Evolutionary conservation across 2,797 vertebrate genomes (phyloP).

Genomic region (Miichthys miiuy): DNA sequence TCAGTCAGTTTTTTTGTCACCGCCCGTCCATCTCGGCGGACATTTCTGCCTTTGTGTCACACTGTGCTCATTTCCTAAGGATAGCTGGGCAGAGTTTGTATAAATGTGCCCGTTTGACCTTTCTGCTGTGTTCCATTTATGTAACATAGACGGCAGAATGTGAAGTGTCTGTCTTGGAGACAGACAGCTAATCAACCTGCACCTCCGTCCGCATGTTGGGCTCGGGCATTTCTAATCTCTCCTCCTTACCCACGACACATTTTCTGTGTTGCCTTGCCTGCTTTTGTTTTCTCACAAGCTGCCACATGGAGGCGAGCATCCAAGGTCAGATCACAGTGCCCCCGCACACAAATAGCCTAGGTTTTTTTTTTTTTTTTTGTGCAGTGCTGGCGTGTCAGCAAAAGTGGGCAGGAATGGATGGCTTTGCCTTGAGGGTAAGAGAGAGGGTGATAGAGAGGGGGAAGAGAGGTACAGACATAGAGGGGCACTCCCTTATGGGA

Average conservation of each 20-base stretch:
- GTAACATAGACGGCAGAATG: constrained; percentile 57
- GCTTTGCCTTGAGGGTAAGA: constrained; percentile 63
- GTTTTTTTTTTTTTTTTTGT: constrained; percentile 10
- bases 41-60: constrained; percentile 47
- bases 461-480: constrained; percentile 34
- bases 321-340: constrained; percentile 70
- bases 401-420: constrained; percentile 72
- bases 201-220: constrained; percentile 25
- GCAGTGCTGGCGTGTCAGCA: constrained; percentile 64
- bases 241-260: constrained; percentile 5
- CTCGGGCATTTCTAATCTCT: constrained; percentile 52
- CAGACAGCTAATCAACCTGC: constrained; percentile 64
- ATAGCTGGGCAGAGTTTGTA: constrained; percentile 64
- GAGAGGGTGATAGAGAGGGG: constrained; percentile 41
- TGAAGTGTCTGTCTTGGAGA: constrained; percentile 50
- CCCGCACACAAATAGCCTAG: constrained; percentile 58
- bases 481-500: constrained; percentile 65
- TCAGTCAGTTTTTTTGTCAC: constrained; percentile 57
- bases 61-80: constrained; percentile 55
- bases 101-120: constrained; percentile 71
- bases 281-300: constrained; percentile 57
- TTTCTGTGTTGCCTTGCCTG: constrained; percentile 30
- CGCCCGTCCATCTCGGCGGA: constrained; percentile 51
- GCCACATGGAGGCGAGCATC: constrained; percentile 54
- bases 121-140: constrained; percentile 62